These are phyloP conservation scores for Drosophila lacertosa DNA, from an alignment of 1,140 invertebrate genomes.

Conservation along the genomic window DNA sequence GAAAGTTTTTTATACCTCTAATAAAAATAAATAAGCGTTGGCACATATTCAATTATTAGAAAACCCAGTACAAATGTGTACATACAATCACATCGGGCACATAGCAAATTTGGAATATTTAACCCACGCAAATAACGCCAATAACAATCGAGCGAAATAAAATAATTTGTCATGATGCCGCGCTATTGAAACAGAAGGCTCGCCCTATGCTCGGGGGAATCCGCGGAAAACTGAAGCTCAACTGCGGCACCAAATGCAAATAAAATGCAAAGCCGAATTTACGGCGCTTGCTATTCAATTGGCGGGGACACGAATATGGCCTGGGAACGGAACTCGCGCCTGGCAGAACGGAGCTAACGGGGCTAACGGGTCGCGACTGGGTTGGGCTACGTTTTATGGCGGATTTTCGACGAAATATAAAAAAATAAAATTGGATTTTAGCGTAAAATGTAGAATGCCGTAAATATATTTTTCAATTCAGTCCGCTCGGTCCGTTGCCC, in stretches of 20 bases:
- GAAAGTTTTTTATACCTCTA: no score
- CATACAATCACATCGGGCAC: constrained; percentile 23
- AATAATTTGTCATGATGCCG: constrained; percentile 42
- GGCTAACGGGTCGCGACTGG: constrained; percentile 15
- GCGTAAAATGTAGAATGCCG: constrained; percentile 75
- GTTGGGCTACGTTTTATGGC: constrained; percentile 66
- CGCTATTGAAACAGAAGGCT: constrained; percentile 64
- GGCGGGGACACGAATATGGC: constrained; percentile 18
- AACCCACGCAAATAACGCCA: constrained; percentile 53
- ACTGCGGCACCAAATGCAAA: constrained; percentile 52
- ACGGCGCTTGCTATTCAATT: constrained; percentile 66
- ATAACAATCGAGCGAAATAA: constrained; percentile 47
- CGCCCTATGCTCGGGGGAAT: constrained; percentile 4
- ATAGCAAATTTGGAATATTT: constrained; percentile 42
- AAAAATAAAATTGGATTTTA: constrained; percentile 82
- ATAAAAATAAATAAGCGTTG: neutral
- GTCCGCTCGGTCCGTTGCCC: constrained; percentile 43
- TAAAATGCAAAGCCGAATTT: constrained; percentile 73
- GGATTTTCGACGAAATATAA: constrained; percentile 73
- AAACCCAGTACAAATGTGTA: constrained; percentile 2
- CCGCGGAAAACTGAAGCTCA: constrained; percentile 42
- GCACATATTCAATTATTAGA: constrained; percentile 2
- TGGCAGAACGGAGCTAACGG: neutral
- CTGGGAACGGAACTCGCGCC: constrained; percentile 13
- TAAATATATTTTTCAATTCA: constrained; percentile 82